Evolutionary conservation across 2,888 invertebrate species (phyloP).

Genomic region (Calliscelio sp.): DNA sequence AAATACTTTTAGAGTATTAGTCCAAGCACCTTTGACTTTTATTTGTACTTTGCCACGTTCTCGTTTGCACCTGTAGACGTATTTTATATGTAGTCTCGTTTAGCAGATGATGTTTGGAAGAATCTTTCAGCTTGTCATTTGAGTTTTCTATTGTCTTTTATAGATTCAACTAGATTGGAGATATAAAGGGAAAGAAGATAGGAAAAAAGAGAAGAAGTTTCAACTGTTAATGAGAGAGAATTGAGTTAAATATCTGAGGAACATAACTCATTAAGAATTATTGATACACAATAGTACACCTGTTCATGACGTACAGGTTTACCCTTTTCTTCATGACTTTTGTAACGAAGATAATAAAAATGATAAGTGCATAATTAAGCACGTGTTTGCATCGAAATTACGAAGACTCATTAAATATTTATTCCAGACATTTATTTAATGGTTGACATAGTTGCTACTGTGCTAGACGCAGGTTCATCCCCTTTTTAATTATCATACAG

Average conservation of each 20-base stretch:
- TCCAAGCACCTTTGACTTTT: constrained; percentile 51
- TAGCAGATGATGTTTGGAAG: background rate
- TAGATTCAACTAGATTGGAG: no score
- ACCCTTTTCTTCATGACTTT: background rate
- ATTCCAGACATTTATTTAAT: constrained; percentile 21
- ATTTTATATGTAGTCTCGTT: constrained; percentile 21
- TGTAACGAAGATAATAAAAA: no score
- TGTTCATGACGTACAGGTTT: background rate
- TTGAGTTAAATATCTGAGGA: no score
- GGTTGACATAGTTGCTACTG: background rate
- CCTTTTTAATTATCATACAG: constrained; percentile 34
- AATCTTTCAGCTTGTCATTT: no score
- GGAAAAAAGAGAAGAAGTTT: no score
- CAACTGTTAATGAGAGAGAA: no score
- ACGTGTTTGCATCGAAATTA: constrained; percentile 5
- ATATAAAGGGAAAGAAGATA: no score
- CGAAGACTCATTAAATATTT: constrained; percentile 34
- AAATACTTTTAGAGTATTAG: constrained; percentile 63
- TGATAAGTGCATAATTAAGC: constrained; percentile 32
- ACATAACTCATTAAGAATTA: background rate
- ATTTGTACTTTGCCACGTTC: constrained; percentile 54
- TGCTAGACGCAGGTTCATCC: background rate
- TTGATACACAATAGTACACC: background rate
- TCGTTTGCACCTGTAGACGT: constrained; percentile 41
- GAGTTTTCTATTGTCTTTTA: no score